A percentile compares a stretch with the other conserved stretches of the same genome.
Evolutionary conservation across 2,113 vertebrate genomes (phyloP).

Genomic region (Damaliscus lunatus): DNA sequence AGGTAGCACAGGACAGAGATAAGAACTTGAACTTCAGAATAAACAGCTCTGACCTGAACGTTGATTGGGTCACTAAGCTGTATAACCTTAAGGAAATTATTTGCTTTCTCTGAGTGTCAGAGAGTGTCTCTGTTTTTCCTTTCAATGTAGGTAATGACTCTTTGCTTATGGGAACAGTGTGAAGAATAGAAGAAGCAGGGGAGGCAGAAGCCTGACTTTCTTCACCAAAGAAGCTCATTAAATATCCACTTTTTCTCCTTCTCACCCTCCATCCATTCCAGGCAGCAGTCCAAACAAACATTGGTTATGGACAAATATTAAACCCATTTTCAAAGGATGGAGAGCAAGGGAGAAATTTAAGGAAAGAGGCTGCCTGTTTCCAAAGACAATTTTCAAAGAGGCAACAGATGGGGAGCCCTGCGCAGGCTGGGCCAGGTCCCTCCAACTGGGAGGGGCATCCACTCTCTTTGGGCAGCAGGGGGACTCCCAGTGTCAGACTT

Average conservation of each 20-base stretch:
- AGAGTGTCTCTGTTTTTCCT: background rate
- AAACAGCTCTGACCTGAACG: background rate
- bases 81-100: background rate
- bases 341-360: background rate
- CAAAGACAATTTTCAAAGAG: background rate
- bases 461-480: background rate
- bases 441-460: background rate
- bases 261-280: background rate
- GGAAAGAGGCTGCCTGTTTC: background rate
- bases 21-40: background rate
- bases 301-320: background rate
- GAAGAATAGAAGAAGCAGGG: background rate
- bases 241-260: background rate
- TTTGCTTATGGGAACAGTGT: background rate
- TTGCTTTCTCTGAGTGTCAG: background rate
- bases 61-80: background rate
- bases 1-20: background rate
- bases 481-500: background rate
- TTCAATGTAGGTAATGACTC: background rate
- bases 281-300: background rate
- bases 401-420: background rate
- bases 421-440: accelerated
- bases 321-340: background rate
- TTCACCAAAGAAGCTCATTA: background rate
- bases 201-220: background rate